Conservation (phyloP, 2,113 vertebrate genomes). For the Dicentrarchus labrax region DNA sequence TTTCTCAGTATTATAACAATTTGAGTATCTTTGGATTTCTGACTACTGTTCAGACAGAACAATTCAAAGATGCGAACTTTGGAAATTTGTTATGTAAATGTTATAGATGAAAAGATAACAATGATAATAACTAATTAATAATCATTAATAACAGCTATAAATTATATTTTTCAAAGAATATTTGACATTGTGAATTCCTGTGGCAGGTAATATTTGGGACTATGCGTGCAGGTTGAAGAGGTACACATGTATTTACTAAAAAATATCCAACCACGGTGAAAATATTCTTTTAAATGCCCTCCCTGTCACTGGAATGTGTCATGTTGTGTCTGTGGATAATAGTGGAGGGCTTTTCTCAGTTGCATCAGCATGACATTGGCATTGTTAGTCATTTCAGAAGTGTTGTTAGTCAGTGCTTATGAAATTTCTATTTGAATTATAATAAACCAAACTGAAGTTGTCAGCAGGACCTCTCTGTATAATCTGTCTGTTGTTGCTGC, state of each 20-base stretch:
- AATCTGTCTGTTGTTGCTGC: slow-evolving; percentile 42
- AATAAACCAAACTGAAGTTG: slow-evolving; percentile 36
- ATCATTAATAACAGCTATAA: too few relatives aligned
- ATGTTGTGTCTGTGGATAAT: slow-evolving; percentile 5
- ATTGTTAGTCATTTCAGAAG: slow-evolving; percentile 57
- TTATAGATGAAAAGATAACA: background rate
- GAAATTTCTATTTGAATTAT: slow-evolving; percentile 48
- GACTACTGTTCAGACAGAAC: background rate
- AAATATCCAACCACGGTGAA: background rate
- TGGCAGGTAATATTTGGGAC: background rate
- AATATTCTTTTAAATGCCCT: slow-evolving; percentile 18
- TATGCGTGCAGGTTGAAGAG: background rate
- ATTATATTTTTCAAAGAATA: background rate
- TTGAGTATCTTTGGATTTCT: background rate
- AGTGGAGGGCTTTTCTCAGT: slow-evolving; percentile 30
- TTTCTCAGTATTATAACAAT: background rate
- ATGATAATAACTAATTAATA: too few relatives aligned
- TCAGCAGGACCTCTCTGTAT: slow-evolving; percentile 47
- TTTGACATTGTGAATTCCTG: background rate
- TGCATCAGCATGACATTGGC: slow-evolving; percentile 19
- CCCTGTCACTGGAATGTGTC: background rate
- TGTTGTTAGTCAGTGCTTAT: slow-evolving; percentile 52
- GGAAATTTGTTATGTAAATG: background rate
- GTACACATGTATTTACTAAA: background rate
- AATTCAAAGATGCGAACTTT: background rate